A percentile compares a stretch with the other conserved stretches of the same genome.
Evolutionary conservation across 2,888 invertebrate genomes (phyloP).

Genomic region (Invenusta paracnida): DNA sequence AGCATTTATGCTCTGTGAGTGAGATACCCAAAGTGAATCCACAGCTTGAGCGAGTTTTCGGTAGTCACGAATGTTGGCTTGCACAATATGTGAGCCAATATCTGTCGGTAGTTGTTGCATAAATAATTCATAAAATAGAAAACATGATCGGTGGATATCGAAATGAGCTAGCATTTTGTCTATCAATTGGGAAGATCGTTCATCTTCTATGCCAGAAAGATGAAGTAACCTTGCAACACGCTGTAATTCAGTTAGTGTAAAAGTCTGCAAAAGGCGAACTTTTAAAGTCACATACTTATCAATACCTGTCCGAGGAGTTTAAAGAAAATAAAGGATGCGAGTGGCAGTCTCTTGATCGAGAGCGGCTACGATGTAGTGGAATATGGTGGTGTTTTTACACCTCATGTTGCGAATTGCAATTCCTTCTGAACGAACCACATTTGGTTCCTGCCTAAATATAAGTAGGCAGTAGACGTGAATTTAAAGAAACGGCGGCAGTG

Average conservation of each 20-base stretch:
- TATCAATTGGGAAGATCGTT: background rate
- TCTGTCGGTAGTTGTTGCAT: background rate
- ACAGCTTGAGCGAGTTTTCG: background rate
- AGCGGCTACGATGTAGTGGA: background rate
- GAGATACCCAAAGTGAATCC: background rate
- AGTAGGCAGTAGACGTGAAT: conserved; percentile 2
- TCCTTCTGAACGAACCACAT: background rate
- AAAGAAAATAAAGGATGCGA: background rate
- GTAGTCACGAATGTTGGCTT: background rate
- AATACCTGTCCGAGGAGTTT: background rate
- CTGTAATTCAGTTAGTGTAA: background rate
- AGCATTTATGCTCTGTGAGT: background rate
- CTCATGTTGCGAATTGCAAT: background rate
- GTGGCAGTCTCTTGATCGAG: conserved; percentile 6
- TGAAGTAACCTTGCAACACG: background rate
- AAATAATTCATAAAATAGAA: background rate
- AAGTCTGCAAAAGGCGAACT: background rate
- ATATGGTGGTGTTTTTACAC: background rate
- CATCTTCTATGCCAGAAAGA: background rate
- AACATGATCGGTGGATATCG: background rate
- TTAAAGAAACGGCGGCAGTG: background rate
- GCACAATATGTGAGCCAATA: background rate
- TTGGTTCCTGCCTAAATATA: background rate
- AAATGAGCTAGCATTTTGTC: background rate
- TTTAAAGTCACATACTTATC: background rate